Base-by-base conservation (phyloP, 2,113 vertebrate genomes). In the Platichthys flesus region DNA sequence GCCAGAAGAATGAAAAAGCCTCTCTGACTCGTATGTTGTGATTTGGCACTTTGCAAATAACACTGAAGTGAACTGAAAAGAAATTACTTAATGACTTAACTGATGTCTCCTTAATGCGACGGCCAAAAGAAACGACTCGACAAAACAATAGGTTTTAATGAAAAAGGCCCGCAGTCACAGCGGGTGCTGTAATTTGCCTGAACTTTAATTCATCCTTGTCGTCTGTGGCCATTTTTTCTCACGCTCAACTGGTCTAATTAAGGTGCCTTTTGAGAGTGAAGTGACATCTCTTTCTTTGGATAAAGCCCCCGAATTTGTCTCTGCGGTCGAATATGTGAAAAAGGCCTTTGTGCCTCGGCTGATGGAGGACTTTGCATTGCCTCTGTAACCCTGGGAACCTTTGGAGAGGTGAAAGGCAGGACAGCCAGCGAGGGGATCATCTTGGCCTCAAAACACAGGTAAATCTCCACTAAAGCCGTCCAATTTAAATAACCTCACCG, bases 351-450 rank as follows among this genome's bases (percentile, higher is more conserved):
- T 88, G 81, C 49, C 67, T 55, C 21, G 42, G 70, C 80, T 89
- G 84, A 85, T 76, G 70, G 83, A 90, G 82, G 88, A 87, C 78
- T 79, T 87, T 79, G 63, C 75, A 83, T 71, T 79, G 76, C 79
- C 78, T 88, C 68, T 68, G 85, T 92, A 92, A 85, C 91, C 89
- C 71, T 90, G 91, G 93, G 93, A 94, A 93, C 92, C 85, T 83
- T 90, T 89, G 42, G 52, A 87, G 90, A 91, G 90, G 92, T 93
- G 90, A 93, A 93, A 75, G 64, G 74, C 72, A 91, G 93, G 90
- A 93, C 92, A 94, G 90, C 91, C 92, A 94, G 89, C 84, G 69
- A 80, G 55, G 79, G 85, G 88, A 92, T 93, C 89, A 72, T 85
- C 84, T 86, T 86, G 92, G 89, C 86, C 79, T 62, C 68, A 80